phyloP scores from a whole-genome alignment of 2,113 vertebrate genomes.

The Indicator indicator region DNA sequence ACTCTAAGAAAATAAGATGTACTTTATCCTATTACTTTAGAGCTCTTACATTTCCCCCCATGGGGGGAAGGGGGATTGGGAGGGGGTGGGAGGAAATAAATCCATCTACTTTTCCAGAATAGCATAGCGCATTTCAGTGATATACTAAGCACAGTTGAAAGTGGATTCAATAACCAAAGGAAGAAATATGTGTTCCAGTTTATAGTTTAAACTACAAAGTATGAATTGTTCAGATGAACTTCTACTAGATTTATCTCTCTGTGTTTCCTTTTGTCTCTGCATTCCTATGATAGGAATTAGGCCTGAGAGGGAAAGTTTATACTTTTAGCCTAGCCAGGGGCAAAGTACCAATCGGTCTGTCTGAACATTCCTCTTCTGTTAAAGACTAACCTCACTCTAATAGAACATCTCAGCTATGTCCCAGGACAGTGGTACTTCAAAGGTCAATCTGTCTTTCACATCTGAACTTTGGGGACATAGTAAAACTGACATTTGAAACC shows the following conservation, averaged over 20 bases:
- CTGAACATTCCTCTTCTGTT: slow-evolving; percentile 53
- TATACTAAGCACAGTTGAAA: not conserved
- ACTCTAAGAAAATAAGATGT: slow-evolving; percentile 41
- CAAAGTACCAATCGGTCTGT: slow-evolving; percentile 20
- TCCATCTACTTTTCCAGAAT: not conserved
- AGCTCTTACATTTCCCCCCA: not conserved
- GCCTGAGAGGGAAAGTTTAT: slow-evolving; percentile 22
- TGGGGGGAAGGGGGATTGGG: not conserved
- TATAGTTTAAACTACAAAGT: not conserved
- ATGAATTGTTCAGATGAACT: not conserved
- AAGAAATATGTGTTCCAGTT: not conserved
- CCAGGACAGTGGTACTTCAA: slow-evolving; percentile 48
- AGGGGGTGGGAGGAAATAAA: not conserved
- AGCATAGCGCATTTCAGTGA: not conserved
- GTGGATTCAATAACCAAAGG: not conserved
- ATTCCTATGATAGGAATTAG: slow-evolving; percentile 28
- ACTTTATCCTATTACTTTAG: slow-evolving; percentile 27
- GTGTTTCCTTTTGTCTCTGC: slow-evolving; percentile 35
- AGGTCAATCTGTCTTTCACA: slow-evolving; percentile 41
- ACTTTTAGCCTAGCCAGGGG: slow-evolving; percentile 43
- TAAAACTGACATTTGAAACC: slow-evolving; percentile 46
- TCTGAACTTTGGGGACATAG: not conserved
- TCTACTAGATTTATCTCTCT: slow-evolving; percentile 38
- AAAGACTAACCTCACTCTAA: slow-evolving; percentile 41
- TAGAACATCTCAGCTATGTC: slow-evolving; percentile 43